phyloP scores from a whole-genome alignment of 2,797 vertebrate genomes.

The Mastacembelus armatus region DNA sequence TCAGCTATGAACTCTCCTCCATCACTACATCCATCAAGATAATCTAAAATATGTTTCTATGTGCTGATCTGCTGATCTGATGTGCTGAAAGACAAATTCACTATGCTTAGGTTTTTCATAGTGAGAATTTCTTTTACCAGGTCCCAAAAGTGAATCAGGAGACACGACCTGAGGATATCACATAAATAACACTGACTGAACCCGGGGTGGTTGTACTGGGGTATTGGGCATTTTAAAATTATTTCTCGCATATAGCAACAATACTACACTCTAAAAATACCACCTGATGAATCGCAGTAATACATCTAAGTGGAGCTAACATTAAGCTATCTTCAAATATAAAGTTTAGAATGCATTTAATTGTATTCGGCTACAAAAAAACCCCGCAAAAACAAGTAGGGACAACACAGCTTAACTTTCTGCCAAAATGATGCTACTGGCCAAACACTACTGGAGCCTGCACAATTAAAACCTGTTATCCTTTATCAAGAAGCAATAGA shows the following conservation, averaged over 20 bases:
- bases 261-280: not conserved
- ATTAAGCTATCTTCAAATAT: not conserved
- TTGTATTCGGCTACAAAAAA: not conserved
- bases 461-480: not conserved
- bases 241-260: not conserved
- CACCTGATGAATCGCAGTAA: not conserved
- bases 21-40: not conserved
- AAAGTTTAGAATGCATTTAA: not conserved
- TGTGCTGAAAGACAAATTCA: too few relatives aligned
- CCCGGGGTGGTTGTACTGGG: not conserved
- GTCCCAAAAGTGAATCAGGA: too few relatives aligned
- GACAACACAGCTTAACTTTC: not conserved
- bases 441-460: not conserved
- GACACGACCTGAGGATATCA: too few relatives aligned
- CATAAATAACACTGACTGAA: too few relatives aligned
- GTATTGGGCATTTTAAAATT: not conserved
- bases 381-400: too few relatives aligned
- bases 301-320: not conserved
- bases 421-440: not conserved
- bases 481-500: constrained; percentile 1
- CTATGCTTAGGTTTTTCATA: too few relatives aligned
- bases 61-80: too few relatives aligned
- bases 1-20: not conserved
- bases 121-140: too few relatives aligned
- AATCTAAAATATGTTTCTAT: not conserved